Base-by-base conservation (phyloP, 2,888 invertebrate genomes). In the Lymantria monacha region DNA sequence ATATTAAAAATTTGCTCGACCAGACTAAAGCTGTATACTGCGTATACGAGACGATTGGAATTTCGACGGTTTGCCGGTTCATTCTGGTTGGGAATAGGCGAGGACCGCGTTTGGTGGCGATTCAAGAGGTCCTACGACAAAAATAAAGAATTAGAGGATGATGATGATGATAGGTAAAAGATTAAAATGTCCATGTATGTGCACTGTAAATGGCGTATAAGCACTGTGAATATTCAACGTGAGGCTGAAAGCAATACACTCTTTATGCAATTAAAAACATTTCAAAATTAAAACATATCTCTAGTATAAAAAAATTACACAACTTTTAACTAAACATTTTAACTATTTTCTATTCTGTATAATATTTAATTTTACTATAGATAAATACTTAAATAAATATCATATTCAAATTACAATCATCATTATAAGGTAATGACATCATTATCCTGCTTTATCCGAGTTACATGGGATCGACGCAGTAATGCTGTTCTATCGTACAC, bases 161-260 rank as follows among this genome's bases (percentile, higher is more conserved):
- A 67, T 53, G 67, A 67, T 49, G 67, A 67, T 49, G 67, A 67
- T 49, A 55, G 67, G 67, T 67, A 67, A 60, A 49, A 12, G 8
- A 37, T 13, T 42, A 38, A 33, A 31, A 40, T 61, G 53, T 66
- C 48, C 49, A 31, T 57, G 49, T 63, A 60, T 67, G 69, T 67
- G 69, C 69, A 67, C 67, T 67, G 60, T 67, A 65, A 68, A 67
- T 68, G 67, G 66, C 38, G 59, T 60, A 55, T 57, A 53, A 30
- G 49, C 57, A 58, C 59, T 36, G 53, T 61, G 48, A 43, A 30
- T 56, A 63, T 57, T 43, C 51, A 54, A 22, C 22, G 22, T 59
- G 40, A 57, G 30, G 51, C 63, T 61, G 50, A 49, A 30, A 56
- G 52, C 57, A 53, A 22, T 22, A n/a, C 57, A 48, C 12, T 31